phyloP scores from a whole-genome alignment of 1,140 invertebrate species.

The Papilio helenus region DNA sequence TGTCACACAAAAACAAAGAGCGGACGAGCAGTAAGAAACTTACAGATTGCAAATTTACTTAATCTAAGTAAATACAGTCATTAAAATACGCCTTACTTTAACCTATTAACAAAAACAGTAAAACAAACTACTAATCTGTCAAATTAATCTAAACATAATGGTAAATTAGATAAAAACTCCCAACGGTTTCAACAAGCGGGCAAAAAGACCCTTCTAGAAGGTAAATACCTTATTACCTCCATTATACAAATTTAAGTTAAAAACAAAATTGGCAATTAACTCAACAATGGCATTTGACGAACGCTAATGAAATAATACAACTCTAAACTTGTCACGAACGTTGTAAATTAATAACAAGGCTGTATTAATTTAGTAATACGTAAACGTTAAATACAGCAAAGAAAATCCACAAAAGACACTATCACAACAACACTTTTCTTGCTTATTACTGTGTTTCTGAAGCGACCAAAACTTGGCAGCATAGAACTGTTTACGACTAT shows the following conservation, averaged over 20 bases:
- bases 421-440: background rate
- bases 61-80: background rate
- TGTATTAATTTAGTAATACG: conserved; percentile 2
- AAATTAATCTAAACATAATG: background rate
- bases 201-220: background rate
- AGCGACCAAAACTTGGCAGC: background rate
- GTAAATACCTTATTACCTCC: background rate
- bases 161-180: too few relatives aligned
- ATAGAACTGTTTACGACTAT: background rate
- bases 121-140: background rate
- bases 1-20: conserved; percentile 7
- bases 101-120: background rate
- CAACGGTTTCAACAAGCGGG: background rate
- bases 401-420: background rate
- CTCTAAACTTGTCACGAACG: conserved; percentile 1
- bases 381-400: background rate
- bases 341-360: background rate
- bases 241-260: background rate
- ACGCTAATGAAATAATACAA: background rate
- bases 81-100: background rate
- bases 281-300: background rate
- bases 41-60: background rate
- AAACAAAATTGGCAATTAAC: background rate
- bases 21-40: background rate
- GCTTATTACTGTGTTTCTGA: background rate